A percentile compares a stretch with the other conserved stretches of the same genome.
phyloP scores from a whole-genome alignment of 2,888 invertebrate genomes.

The Gryllus longicercus region DNA sequence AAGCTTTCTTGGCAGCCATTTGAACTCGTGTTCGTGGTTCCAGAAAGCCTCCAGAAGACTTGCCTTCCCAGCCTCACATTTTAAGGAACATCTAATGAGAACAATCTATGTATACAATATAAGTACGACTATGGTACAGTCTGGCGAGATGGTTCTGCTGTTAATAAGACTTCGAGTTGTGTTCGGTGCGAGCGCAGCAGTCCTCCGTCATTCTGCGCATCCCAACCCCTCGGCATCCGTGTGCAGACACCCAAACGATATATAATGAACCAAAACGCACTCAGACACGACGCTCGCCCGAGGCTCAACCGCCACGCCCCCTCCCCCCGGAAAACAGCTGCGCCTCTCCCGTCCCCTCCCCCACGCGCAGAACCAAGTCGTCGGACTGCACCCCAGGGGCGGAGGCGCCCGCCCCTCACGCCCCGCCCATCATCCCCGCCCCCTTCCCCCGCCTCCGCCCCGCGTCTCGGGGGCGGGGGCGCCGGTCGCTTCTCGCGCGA shows the following conservation, averaged over 20 bases:
- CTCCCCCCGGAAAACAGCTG: too few relatives aligned
- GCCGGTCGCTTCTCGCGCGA: too few relatives aligned
- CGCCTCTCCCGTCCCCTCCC: too few relatives aligned
- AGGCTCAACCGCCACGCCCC: too few relatives aligned
- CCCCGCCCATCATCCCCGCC: not conserved
- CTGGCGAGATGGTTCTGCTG: not conserved
- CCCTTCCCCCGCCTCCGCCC: not conserved
- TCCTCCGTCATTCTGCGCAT: too few relatives aligned
- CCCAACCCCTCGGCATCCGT: too few relatives aligned
- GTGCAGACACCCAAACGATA: too few relatives aligned
- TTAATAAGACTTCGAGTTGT: not conserved
- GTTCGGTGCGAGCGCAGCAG: not conserved
- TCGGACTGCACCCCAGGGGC: not conserved
- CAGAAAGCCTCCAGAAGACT: not conserved
- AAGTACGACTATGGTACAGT: not conserved
- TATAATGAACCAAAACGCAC: too few relatives aligned
- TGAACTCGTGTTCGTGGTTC: too few relatives aligned
- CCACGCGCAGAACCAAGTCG: not conserved
- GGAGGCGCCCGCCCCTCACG: not conserved
- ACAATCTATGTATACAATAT: conserved; percentile 17
- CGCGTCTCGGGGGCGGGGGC: too few relatives aligned
- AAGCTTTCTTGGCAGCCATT: too few relatives aligned
- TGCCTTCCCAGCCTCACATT: not conserved
- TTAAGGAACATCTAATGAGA: conserved; percentile 17
- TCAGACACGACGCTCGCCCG: too few relatives aligned